phyloP scores from a whole-genome alignment of 1,140 invertebrate genomes.

The Conus ventricosus region DNA sequence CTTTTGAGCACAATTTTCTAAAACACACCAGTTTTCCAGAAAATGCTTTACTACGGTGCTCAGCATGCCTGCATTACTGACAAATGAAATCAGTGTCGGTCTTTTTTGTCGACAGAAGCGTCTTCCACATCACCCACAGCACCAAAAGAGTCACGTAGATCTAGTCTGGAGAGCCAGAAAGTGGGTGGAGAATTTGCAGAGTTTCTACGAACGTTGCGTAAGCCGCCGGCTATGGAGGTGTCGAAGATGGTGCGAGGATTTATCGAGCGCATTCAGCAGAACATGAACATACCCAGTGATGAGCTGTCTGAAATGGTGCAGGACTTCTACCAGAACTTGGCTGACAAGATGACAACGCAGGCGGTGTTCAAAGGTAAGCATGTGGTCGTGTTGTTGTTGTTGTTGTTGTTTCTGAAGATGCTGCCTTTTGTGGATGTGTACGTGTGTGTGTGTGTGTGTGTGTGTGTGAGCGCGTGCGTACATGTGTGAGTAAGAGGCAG shows the following conservation, averaged over 20 bases:
- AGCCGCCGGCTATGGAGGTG: constrained; percentile 80
- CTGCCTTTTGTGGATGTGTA: background rate
- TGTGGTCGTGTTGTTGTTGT: background rate
- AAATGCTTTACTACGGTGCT: too few species aligned
- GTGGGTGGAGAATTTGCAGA: constrained; percentile 73
- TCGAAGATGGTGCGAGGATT: constrained; percentile 81
- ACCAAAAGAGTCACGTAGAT: constrained; percentile 57
- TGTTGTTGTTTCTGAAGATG: background rate
- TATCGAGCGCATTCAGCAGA: constrained; percentile 81
- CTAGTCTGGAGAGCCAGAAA: constrained; percentile 73
- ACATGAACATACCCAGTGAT: constrained; percentile 84
- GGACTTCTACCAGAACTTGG: constrained; percentile 90
- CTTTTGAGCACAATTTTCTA: too few species aligned
- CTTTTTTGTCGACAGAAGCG: background rate
- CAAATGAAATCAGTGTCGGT: background rate
- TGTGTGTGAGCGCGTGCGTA: background rate
- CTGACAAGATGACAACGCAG: constrained; percentile 80
- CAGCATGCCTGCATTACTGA: too few species aligned
- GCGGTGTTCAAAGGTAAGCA: constrained; percentile 81
- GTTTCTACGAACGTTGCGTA: constrained; percentile 68
- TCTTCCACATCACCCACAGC: constrained; percentile 1
- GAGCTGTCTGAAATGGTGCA: constrained; percentile 93
- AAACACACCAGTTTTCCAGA: too few species aligned
- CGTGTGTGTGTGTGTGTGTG: constrained; percentile 8
- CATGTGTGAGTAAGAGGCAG: too few species aligned